Conservation (phyloP, 2,797 vertebrate genomes). For the Spinus pinus region DNA sequence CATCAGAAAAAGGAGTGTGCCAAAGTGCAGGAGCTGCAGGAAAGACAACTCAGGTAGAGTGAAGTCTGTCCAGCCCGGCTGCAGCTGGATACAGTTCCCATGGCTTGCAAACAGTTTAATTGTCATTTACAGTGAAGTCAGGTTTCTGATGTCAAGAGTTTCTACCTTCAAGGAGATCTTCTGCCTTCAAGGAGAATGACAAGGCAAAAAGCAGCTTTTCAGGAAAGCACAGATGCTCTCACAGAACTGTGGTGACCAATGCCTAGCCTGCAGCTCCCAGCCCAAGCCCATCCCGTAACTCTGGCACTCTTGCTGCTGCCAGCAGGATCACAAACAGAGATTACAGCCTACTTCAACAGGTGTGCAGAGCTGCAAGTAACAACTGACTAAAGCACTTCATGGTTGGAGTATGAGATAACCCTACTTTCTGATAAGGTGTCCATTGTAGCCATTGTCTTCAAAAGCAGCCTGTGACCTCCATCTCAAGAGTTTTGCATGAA, state of each 20-base stretch:
- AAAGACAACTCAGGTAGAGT: not conserved
- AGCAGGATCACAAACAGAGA: not conserved
- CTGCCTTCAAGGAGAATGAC: not conserved
- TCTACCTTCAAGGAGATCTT: not conserved
- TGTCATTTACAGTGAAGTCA: not conserved
- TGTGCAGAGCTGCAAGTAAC: not conserved
- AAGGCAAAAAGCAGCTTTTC: not conserved
- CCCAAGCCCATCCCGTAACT: accelerated
- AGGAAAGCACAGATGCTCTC: not conserved
- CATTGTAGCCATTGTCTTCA: not conserved
- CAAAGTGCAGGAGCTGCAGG: not conserved
- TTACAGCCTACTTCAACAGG: not conserved
- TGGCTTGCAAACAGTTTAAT: not conserved
- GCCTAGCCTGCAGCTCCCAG: not conserved
- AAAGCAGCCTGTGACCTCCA: not conserved
- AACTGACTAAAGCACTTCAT: not conserved
- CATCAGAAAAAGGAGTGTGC: not conserved
- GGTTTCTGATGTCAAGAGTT: not conserved
- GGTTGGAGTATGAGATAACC: not conserved
- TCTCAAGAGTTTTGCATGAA: not conserved
- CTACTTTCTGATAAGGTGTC: not conserved
- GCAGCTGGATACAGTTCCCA: not conserved
- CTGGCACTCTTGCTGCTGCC: not conserved
- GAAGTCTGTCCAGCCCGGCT: not conserved
- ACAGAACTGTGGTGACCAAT: not conserved